phyloP scores from a whole-genome alignment of 2,888 invertebrate species.

The Therioaphis trifolii region DNA sequence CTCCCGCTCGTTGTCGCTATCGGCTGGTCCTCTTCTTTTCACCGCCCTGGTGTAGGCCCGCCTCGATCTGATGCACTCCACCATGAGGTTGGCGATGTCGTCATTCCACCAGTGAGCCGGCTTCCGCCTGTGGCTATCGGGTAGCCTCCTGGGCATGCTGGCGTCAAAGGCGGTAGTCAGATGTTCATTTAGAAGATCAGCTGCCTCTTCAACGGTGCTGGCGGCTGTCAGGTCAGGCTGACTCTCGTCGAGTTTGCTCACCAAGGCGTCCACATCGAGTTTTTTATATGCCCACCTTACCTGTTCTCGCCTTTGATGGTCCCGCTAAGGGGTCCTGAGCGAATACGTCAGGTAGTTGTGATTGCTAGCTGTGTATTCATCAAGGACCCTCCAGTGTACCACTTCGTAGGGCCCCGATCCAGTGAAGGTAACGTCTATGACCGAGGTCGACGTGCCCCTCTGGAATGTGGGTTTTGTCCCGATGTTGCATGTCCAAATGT shows the following conservation, averaged over 20 bases:
- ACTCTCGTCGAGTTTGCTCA: accelerated
- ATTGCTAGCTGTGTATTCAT: not conserved
- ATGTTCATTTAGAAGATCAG: accelerated
- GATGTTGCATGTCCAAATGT: not conserved
- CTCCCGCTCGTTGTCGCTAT: too few relatives aligned
- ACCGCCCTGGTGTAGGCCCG: not conserved
- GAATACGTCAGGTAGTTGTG: not conserved
- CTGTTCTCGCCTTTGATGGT: accelerated
- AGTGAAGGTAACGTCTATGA: not conserved
- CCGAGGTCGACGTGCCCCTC: not conserved
- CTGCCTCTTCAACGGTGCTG: not conserved
- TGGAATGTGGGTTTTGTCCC: not conserved
- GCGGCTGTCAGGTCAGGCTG: too few relatives aligned
- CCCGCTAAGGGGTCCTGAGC: too few relatives aligned
- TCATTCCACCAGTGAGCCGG: too few relatives aligned
- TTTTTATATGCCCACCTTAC: not conserved
- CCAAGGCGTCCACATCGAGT: not conserved
- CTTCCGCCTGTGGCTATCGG: too few relatives aligned
- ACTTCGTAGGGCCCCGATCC: not conserved
- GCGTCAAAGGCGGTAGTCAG: not conserved
- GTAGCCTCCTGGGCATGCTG: not conserved
- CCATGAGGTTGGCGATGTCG: not conserved
- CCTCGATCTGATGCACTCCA: not conserved
- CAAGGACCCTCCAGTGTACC: not conserved
- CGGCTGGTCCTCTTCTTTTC: not conserved